These are phyloP conservation scores for Cybosia mesomella DNA, from an alignment of 2,888 invertebrate genomes.

Conservation along the genomic window DNA sequence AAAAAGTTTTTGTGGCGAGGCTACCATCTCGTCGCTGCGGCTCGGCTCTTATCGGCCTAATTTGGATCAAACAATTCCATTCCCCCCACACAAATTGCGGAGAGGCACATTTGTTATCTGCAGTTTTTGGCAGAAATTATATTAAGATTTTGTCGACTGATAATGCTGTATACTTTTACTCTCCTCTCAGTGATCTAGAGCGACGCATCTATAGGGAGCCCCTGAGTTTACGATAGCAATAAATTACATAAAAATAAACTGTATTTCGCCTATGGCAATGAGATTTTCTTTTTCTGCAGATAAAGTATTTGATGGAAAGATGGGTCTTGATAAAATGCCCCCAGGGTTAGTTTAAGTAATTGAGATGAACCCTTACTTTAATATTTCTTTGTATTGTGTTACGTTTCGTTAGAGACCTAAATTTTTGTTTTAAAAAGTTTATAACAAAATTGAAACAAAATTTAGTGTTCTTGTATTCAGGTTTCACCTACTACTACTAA, in stretches of 20 bases:
- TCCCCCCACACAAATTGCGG: constrained; percentile 78
- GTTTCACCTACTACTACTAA: too few species aligned
- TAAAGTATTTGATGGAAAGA: constrained; percentile 36
- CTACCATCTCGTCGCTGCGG: constrained; percentile 66
- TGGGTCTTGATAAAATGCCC: constrained; percentile 3
- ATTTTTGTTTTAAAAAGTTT: background rate
- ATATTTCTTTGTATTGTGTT: background rate
- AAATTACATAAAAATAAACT: constrained; percentile 75
- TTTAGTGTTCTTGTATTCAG: background rate
- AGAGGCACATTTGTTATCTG: constrained; percentile 81
- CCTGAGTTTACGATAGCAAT: constrained; percentile 75
- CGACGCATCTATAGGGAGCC: constrained; percentile 66
- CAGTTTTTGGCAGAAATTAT: constrained; percentile 83
- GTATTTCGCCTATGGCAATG: constrained; percentile 69
- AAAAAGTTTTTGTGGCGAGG: constrained; percentile 71
- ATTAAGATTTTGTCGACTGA: constrained; percentile 81
- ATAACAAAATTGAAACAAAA: background rate
- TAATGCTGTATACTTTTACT: constrained; percentile 81
- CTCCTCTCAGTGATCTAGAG: constrained; percentile 62
- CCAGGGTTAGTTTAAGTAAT: constrained; percentile 23
- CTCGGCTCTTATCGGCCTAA: constrained; percentile 81
- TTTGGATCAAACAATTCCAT: constrained; percentile 82
- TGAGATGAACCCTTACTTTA: constrained; percentile 11
- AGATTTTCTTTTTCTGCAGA: constrained; percentile 59
- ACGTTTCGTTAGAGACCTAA: background rate